Conservation (phyloP, 2,797 vertebrate species). For the Peromyscus aztecus region DNA sequence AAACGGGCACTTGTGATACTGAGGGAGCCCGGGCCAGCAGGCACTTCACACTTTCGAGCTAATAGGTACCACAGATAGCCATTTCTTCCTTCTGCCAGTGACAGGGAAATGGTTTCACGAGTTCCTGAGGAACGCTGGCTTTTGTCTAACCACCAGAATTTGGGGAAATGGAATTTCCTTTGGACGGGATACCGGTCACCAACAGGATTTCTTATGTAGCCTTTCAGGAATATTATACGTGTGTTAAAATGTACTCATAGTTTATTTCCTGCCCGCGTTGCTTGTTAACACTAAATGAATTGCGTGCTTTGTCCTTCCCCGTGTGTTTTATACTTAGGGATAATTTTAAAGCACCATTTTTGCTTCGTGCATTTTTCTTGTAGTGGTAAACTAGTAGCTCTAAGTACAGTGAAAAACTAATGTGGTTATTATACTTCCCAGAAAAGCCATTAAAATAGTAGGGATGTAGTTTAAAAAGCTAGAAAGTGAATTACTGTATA, state of each 20-base stretch:
- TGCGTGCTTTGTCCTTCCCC: neutral
- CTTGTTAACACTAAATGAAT: neutral
- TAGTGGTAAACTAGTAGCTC: conserved; percentile 16
- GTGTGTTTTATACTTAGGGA: conserved; percentile 26
- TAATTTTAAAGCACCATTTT: conserved; percentile 32
- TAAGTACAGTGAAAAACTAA: conserved; percentile 20
- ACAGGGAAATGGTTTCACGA: neutral
- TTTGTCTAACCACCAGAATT: no score
- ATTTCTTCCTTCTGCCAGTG: neutral
- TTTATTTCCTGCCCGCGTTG: neutral
- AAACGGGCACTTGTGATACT: neutral
- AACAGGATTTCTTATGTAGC: neutral
- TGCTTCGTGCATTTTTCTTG: conserved; percentile 33
- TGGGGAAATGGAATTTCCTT: neutral
- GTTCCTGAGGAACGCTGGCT: no score
- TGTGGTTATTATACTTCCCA: neutral
- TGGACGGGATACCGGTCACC: neutral
- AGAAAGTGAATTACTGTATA: conserved; percentile 23
- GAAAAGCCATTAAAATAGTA: neutral
- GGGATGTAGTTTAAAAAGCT: neutral
- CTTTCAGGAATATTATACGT: conserved; percentile 4
- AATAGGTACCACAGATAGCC: neutral
- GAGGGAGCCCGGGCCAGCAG: neutral
- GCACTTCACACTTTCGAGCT: no score
- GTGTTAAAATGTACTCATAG: neutral